Evolutionary conservation across 1,140 invertebrate genomes (phyloP).

Genomic region (Colletes gigas): DNA sequence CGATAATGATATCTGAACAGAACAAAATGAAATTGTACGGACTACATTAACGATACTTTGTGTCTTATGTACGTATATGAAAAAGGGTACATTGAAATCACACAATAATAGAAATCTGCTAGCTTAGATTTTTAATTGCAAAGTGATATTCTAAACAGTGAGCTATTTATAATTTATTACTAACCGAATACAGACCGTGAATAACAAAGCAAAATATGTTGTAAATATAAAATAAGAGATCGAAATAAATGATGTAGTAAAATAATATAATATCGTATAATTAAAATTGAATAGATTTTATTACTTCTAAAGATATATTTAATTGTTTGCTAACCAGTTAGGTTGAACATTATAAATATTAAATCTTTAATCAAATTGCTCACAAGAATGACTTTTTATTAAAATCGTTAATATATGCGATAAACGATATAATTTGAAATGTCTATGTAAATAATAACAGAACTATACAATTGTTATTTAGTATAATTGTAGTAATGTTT

Average conservation of each 20-base stretch:
- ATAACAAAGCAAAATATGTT: conserved; percentile 57
- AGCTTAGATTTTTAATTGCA: conserved; percentile 65
- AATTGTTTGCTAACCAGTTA: conserved; percentile 1
- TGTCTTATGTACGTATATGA: conserved; percentile 26
- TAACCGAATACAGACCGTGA: conserved; percentile 60
- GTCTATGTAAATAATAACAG: conserved; percentile 9
- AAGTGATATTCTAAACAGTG: conserved; percentile 60
- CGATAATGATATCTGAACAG: conserved; percentile 47
- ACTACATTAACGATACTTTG: conserved; percentile 36
- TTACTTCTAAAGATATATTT: conserved; percentile 69
- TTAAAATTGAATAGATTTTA: conserved; percentile 69
- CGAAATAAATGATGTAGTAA: conserved; percentile 66
- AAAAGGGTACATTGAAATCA: conserved; percentile 29
- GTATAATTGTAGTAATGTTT: not conserved
- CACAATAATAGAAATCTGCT: conserved; percentile 45
- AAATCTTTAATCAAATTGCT: not conserved
- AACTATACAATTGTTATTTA: not conserved
- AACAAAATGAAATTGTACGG: conserved; percentile 24
- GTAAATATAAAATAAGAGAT: conserved; percentile 72
- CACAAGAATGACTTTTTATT: conserved; percentile 6
- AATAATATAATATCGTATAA: conserved; percentile 56
- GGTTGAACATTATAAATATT: not conserved
- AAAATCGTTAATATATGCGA: not conserved
- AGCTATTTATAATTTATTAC: conserved; percentile 77
- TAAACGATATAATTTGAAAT: conserved; percentile 2